A percentile compares a stretch with the other conserved stretches of the same genome.
Conservation (phyloP, 1,140 invertebrate species). For the Neodiprion fabricii region DNA sequence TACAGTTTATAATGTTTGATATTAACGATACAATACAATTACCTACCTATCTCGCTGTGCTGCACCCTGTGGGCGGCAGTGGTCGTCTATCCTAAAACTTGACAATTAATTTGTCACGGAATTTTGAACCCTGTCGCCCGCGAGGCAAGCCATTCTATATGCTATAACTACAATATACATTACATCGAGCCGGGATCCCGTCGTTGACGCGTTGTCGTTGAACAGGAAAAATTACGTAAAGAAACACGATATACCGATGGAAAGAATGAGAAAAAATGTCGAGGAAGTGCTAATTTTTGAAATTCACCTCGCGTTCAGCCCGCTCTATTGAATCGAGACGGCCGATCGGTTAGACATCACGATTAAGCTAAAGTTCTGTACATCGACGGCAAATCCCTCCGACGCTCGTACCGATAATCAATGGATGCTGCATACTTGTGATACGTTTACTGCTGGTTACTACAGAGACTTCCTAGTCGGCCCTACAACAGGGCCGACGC, state of each 20-base stretch:
- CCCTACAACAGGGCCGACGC: slow-evolving; percentile 44
- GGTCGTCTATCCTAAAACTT: background rate
- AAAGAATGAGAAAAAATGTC: background rate
- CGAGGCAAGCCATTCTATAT: slow-evolving; percentile 26
- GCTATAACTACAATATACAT: slow-evolving; percentile 50
- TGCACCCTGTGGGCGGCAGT: background rate
- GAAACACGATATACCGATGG: background rate
- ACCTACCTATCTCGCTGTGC: slow-evolving; percentile 42
- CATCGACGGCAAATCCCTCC: slow-evolving; percentile 28
- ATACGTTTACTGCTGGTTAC: slow-evolving; percentile 64
- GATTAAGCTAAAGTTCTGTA: background rate
- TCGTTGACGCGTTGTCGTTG: slow-evolving; percentile 13
- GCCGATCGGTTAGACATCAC: too few species aligned
- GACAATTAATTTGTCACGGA: background rate
- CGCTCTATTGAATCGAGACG: too few species aligned
- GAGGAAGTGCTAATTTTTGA: background rate
- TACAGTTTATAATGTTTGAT: slow-evolving; percentile 64
- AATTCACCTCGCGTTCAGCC: too few species aligned
- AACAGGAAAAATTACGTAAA: background rate
- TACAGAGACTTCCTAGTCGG: slow-evolving; percentile 62
- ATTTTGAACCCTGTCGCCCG: slow-evolving; percentile 12
- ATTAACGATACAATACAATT: slow-evolving; percentile 56
- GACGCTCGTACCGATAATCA: slow-evolving; percentile 52
- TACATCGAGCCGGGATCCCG: slow-evolving; percentile 43
- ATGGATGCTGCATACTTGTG: slow-evolving; percentile 63